Percentiles rank a stretch among this genome's conserved stretches.
These are phyloP conservation scores for Cosmopolites sordidus DNA, from an alignment of 2,888 invertebrate species.

Conservation along the genomic window DNA sequence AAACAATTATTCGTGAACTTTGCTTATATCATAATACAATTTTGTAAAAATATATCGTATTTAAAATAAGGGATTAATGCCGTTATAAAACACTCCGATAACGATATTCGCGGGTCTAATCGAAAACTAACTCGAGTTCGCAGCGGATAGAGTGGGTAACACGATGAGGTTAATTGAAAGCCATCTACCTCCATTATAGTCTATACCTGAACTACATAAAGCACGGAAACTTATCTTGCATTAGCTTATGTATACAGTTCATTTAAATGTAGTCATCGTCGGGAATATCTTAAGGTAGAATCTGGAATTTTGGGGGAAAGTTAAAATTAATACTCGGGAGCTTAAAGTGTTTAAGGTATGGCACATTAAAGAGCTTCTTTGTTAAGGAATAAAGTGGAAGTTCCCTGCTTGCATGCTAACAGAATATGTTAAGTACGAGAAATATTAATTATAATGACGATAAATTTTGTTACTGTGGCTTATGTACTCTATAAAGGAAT, in stretches of 20 bases:
- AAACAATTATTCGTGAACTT: too few species aligned
- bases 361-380: constrained; percentile 7
- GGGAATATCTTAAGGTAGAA: constrained; percentile 27
- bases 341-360: constrained; percentile 16
- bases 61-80: too few species aligned
- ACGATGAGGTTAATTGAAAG: constrained; percentile 47
- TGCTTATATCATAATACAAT: too few species aligned
- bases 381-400: neutral
- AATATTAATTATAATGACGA: too few species aligned
- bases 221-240: constrained; percentile 41
- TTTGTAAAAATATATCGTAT: too few species aligned
- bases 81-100: neutral
- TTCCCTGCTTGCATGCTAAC: too few species aligned
- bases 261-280: constrained; percentile 26
- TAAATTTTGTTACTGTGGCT: too few species aligned
- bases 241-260: constrained; percentile 32
- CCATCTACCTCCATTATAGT: constrained; percentile 46
- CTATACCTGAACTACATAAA: constrained; percentile 44
- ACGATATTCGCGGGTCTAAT: constrained; percentile 1
- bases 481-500: too few species aligned
- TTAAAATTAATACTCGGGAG: constrained; percentile 19
- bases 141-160: constrained; percentile 28
- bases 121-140: constrained; percentile 1
- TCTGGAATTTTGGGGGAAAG: constrained; percentile 19
- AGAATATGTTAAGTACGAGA: too few species aligned